Evolutionary conservation across 2,797 vertebrate genomes (phyloP), one percentile per base, ranked within the genome.

Genomic region (Sebastiscus albofasciatus): DNA sequence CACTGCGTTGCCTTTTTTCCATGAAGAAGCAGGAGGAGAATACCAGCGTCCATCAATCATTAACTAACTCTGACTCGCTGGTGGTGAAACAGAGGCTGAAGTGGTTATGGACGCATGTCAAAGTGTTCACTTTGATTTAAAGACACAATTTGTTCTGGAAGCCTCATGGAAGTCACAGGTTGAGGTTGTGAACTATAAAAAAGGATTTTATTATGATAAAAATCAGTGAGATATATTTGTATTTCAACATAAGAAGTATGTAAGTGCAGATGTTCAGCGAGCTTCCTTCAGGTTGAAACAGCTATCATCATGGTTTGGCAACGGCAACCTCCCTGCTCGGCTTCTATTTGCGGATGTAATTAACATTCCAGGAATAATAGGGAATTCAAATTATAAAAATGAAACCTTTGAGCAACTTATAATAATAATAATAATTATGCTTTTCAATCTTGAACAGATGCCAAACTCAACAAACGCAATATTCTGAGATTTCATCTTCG

Each of bases 391-490:
- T 82, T 3, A 46, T 73, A 46, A 73, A 83, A 77, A 78, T 29
- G 20, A 75, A 86, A 72, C 33, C 42, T 54, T 62, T 4, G 62
- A 79, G 55, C 42, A 82, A 67, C 82, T 67, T 67, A 34, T 31
- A 68, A 72, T 65, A 84, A 72, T 67, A 66, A 34, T 31, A 68
- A 72, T 65, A 84, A 72, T 31, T 49, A 20, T 68, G 75, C 3
- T 76, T 79, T 83, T 77, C 52, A 66, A 52, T 89, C 66, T 86
- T 56, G 58, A 87, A 74, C 82, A 81, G 81, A 91, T 89, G 81
- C 27, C 54, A 54, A 86, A 82, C 58, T 62, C 52, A 70, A 72
- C 31, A 55, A 84, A 82, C 42, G 5, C 11, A 31, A 64, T 5
- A 62, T 67, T 68, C 49, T 39, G 13, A 83, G 4, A 39, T 75